These are phyloP conservation scores for Melipona beecheii DNA, from an alignment of 2,888 invertebrate genomes.

Conservation along the genomic window DNA sequence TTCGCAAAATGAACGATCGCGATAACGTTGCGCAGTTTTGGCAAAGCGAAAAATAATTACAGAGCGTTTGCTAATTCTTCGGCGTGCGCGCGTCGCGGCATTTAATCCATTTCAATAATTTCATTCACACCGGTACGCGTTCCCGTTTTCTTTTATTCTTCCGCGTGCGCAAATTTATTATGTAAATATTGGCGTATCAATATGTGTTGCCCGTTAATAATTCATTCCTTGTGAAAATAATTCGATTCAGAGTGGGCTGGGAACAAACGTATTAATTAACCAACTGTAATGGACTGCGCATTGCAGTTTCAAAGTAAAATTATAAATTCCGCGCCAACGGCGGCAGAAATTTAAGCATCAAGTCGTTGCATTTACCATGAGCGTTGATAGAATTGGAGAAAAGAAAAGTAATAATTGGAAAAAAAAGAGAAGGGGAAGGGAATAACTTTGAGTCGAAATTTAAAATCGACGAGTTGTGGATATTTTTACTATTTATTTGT, in stretches of 20 bases:
- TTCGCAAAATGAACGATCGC: not conserved
- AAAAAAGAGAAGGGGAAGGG: too few relatives aligned
- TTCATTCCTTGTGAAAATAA: constrained; percentile 53
- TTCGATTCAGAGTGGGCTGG: constrained; percentile 35
- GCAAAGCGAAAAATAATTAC: not conserved
- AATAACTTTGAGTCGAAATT: not conserved
- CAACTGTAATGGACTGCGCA: constrained; percentile 40
- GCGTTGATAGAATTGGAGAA: not conserved
- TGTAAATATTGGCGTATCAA: constrained; percentile 36
- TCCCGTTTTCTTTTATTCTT: constrained; percentile 29
- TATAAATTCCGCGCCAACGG: constrained; percentile 26
- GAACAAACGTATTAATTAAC: constrained; percentile 56
- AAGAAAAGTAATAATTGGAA: too few relatives aligned
- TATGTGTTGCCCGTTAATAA: constrained; percentile 55
- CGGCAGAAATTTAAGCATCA: constrained; percentile 1
- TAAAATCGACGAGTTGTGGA: not conserved
- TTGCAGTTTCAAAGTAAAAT: constrained; percentile 50
- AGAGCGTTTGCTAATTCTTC: not conserved
- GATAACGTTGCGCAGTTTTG: not conserved
- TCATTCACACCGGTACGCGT: constrained; percentile 1
- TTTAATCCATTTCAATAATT: constrained; percentile 24
- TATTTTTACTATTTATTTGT: not conserved
- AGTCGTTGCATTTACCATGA: not conserved
- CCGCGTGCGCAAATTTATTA: constrained; percentile 42
- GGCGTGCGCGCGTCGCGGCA: too few relatives aligned